A percentile compares a stretch with the other conserved stretches of the same genome.
Evolutionary conservation across 1,140 invertebrate genomes (phyloP).

Genomic region (Dendrolimus punctatus): DNA sequence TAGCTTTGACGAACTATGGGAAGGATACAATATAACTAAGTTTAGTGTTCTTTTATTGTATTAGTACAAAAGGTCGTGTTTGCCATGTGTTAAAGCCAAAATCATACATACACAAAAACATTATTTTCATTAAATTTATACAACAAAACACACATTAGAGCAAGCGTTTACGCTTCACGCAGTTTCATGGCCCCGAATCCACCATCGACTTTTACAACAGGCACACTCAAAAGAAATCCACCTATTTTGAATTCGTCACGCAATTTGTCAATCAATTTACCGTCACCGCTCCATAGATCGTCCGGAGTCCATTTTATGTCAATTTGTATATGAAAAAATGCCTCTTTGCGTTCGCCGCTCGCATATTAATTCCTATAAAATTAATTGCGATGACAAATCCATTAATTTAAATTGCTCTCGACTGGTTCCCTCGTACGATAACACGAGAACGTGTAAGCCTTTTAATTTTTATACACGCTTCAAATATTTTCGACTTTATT

Average conservation of each 20-base stretch:
- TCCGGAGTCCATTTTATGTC: slow-evolving; percentile 54
- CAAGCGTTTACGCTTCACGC: slow-evolving; percentile 4
- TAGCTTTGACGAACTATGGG: too few species aligned
- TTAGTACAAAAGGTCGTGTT: too few species aligned
- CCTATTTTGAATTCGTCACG: slow-evolving; percentile 68
- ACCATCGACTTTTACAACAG: slow-evolving; percentile 51
- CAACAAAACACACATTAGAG: background rate
- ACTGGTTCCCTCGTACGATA: slow-evolving; percentile 37
- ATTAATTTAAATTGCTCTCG: slow-evolving; percentile 61
- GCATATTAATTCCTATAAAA: slow-evolving; percentile 66
- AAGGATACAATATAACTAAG: too few species aligned
- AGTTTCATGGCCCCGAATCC: slow-evolving; percentile 24
- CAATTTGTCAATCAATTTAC: slow-evolving; percentile 68
- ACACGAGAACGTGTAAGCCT: slow-evolving; percentile 10
- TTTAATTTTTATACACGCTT: slow-evolving; percentile 20
- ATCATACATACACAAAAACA: too few species aligned
- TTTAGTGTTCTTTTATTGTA: too few species aligned
- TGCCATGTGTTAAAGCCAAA: too few species aligned
- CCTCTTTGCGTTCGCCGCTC: slow-evolving; percentile 52
- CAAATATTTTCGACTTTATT: too few species aligned
- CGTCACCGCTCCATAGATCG: slow-evolving; percentile 52
- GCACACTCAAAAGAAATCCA: slow-evolving; percentile 62
- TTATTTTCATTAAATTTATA: too few species aligned
- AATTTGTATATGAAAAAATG: slow-evolving; percentile 54
- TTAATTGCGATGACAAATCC: slow-evolving; percentile 69